Evolutionary conservation across 2,113 vertebrate genomes (phyloP).

Genomic region (Grammomys surdaster): DNA sequence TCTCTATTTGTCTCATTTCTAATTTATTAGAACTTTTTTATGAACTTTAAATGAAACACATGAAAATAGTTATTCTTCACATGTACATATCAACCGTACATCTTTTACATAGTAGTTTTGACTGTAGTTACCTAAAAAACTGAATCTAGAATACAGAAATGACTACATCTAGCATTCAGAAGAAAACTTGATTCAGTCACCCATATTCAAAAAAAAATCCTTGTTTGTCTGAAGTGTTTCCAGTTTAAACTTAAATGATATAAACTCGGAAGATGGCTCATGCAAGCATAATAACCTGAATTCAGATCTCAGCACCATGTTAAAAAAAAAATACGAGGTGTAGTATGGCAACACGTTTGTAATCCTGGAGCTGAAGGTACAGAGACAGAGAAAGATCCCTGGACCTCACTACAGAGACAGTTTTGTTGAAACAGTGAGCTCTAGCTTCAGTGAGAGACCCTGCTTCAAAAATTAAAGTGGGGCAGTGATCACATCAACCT

Average conservation of each 20-base stretch:
- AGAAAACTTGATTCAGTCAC: not conserved
- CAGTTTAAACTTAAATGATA: not conserved
- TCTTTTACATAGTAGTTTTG: not conserved
- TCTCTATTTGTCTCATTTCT: not conserved
- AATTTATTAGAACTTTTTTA: not conserved
- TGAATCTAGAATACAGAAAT: not conserved
- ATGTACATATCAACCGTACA: not conserved
- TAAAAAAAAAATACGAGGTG: no score
- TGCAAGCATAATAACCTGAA: not conserved
- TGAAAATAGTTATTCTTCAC: constrained; percentile 16
- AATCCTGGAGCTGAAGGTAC: no score
- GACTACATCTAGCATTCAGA: not conserved
- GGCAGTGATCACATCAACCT: not conserved
- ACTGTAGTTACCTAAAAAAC: not conserved
- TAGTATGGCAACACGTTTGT: not conserved
- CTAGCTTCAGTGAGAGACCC: not conserved
- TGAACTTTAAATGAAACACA: not conserved
- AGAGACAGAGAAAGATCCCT: not conserved
- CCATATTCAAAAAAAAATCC: not conserved
- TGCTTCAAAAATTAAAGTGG: not conserved
- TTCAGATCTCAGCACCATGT: not conserved
- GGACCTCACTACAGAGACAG: not conserved
- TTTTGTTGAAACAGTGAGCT: not conserved
- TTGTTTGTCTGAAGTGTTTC: not conserved
- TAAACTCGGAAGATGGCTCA: no score